phyloP scores from a whole-genome alignment of 2,113 vertebrate genomes.

The Telmatochromis sp. region DNA sequence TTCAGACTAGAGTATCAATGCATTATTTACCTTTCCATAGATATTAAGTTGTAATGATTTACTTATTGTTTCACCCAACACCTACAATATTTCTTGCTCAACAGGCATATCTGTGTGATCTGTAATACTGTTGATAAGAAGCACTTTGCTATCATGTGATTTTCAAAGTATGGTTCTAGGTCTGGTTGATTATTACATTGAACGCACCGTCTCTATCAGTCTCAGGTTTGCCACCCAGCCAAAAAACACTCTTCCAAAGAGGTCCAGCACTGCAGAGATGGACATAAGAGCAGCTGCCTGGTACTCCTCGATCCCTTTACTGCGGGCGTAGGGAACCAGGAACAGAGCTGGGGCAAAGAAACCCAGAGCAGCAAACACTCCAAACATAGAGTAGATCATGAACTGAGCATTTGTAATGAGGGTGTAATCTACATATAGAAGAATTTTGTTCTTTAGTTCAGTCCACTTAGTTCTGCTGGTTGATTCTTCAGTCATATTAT shows the following conservation, averaged over 20 bases:
- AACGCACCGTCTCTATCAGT: slow-evolving; percentile 50
- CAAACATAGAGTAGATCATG: slow-evolving; percentile 61
- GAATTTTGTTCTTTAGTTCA: not conserved
- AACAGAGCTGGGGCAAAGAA: slow-evolving; percentile 75
- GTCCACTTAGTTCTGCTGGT: not conserved
- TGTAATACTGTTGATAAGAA: not conserved
- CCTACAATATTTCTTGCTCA: not conserved
- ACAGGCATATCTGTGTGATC: not conserved
- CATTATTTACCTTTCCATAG: not conserved
- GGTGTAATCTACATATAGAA: slow-evolving; percentile 49
- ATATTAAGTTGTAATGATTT: not conserved
- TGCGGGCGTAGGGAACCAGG: slow-evolving; percentile 71
- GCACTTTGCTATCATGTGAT: not conserved
- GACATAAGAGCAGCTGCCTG: slow-evolving; percentile 70
- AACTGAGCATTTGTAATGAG: slow-evolving; percentile 47
- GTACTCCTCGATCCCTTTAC: slow-evolving; percentile 66
- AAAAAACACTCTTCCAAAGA: slow-evolving; percentile 64
- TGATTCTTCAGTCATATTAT: not conserved
- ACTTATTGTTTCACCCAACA: not conserved
- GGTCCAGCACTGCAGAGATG: slow-evolving; percentile 65
- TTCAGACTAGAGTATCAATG: not conserved
- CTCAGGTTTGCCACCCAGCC: slow-evolving; percentile 74
- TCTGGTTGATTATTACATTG: not conserved
- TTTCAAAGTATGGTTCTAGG: not conserved
- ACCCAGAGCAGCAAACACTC: slow-evolving; percentile 62